These are phyloP conservation scores for Numida meleagris DNA, from an alignment of 2,113 vertebrate species.

Conservation along the genomic window DNA sequence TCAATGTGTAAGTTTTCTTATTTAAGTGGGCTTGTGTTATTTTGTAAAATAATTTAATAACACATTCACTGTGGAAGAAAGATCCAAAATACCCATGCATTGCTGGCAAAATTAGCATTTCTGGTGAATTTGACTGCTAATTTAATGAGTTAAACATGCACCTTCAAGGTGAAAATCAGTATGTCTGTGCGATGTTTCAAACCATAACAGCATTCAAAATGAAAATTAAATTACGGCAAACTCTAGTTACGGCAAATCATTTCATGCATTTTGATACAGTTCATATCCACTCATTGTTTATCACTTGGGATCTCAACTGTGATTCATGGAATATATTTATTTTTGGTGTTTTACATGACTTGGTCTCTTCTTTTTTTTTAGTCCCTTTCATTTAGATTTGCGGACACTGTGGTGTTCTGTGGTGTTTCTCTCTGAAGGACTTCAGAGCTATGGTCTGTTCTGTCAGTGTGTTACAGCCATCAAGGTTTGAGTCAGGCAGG, in stretches of 20 bases:
- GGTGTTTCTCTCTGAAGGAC: background rate
- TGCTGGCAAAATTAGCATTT: background rate
- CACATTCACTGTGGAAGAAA: background rate
- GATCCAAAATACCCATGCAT: background rate
- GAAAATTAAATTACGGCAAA: background rate
- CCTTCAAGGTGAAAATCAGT: background rate
- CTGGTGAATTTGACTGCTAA: background rate
- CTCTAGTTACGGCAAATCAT: background rate
- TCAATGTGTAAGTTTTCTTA: no score
- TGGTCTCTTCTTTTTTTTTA: background rate
- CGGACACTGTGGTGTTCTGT: fast-evolving
- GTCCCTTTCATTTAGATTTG: background rate
- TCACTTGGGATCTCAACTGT: background rate
- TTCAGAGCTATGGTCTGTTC: background rate
- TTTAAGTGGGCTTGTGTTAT: no score
- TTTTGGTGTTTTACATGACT: background rate
- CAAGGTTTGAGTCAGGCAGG: background rate
- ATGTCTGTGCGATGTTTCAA: background rate
- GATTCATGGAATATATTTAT: background rate
- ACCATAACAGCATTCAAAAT: background rate
- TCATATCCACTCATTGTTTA: background rate
- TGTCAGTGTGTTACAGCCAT: background rate
- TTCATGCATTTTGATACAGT: background rate
- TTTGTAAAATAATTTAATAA: no score
- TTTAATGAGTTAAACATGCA: background rate